Base-by-base conservation (phyloP, 2,797 vertebrate species). In the Megaceryle alcyon region DNA sequence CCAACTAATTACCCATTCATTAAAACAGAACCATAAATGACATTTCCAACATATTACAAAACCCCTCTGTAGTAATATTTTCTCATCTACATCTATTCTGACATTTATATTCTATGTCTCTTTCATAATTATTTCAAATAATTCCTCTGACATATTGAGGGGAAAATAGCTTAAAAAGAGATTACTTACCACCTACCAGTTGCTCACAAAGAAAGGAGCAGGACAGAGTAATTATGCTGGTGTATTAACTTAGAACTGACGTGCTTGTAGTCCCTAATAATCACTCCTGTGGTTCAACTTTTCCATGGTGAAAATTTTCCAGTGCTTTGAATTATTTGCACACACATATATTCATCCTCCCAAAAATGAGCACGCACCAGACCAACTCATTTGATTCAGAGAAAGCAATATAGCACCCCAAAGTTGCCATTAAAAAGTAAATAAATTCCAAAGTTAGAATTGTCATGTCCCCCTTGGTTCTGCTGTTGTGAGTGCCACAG, bases 1-100 rank as follows among this genome's bases (percentile, higher is more conserved):
- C 90, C 84, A 96, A 37, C 91, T 97, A 96, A 96, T 97, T 97
- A 97, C 54, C 72, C 87, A 94, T 96, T 97, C 96, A 97, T 96
- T 97, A 97, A 95, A 95, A 94, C 64, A 88, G 92, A 96, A 94
- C 94, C 93, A 96, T 89, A 94, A 96, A 96, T 96, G 94, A 97
- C 94, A 97, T 94, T 94, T 94, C 78, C 91, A 96, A 92, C 91
- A 93, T 92, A 94, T 96, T 94, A 94, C 76, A 88, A 94, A 95
- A 44, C 69, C 70, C 56, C 69, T 94, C 87, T 82, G 60, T 75
- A 91, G 92, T 89, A 96, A 96, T 97, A 95, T 95, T 96, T 96
- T 90, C 76, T 78, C 83, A 94, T 96, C 78, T 90, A 92, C 94
- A 97, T 96, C 95, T 95, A 91, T 70, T 92, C 95, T 95, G 97